Evolutionary conservation across 2,113 vertebrate species (phyloP).

Genomic region (Aviceda subcristata): DNA sequence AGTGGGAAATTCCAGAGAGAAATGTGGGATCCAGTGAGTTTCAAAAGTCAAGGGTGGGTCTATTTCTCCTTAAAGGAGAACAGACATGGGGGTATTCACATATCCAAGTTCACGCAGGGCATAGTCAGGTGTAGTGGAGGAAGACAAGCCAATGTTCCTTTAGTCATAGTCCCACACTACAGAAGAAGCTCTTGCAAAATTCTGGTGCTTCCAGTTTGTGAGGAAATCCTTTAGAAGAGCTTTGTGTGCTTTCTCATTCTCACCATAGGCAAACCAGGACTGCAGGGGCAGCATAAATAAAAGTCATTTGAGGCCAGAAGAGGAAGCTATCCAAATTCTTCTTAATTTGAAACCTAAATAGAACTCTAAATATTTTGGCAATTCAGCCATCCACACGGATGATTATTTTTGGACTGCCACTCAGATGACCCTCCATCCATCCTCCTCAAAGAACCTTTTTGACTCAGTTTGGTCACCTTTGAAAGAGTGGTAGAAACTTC

Average conservation of each 20-base stretch:
- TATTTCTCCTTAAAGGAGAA: neutral
- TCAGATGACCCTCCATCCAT: neutral
- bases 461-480: neutral
- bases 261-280: neutral
- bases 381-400: neutral
- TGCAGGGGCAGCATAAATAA: neutral
- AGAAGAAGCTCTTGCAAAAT: constrained; percentile 1
- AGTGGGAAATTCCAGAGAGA: neutral
- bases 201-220: neutral
- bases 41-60: neutral
- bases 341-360: neutral
- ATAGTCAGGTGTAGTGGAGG: neutral
- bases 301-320: neutral
- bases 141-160: neutral
- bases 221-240: neutral
- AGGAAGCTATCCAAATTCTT: neutral
- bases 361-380: neutral
- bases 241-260: neutral
- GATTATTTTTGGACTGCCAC: neutral
- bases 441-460: neutral
- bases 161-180: neutral
- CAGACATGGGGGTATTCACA: neutral
- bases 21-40: neutral
- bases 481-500: neutral
- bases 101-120: neutral